Percentiles rank a stretch among this genome's conserved stretches.
Evolutionary conservation across 2,797 vertebrate species (phyloP).

Genomic region (Galaxias olidus): DNA sequence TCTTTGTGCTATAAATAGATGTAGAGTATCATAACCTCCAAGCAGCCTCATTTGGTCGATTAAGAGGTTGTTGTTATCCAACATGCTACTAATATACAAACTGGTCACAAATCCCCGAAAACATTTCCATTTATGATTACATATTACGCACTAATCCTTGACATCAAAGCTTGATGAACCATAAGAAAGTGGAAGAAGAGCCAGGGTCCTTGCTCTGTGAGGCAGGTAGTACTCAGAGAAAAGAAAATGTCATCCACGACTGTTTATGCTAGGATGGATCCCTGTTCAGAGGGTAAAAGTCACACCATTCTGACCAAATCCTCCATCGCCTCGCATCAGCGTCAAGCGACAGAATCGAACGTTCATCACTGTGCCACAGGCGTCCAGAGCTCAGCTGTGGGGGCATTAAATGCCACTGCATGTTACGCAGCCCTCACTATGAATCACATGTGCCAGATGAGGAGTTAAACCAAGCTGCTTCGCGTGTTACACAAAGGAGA

Average conservation of each 20-base stretch:
- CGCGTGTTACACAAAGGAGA: constrained; percentile 48
- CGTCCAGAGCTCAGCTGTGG: constrained; percentile 62
- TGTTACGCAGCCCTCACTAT: constrained; percentile 61
- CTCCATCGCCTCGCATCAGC: constrained; percentile 71
- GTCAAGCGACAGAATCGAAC: constrained; percentile 63
- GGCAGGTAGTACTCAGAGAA: constrained; percentile 30
- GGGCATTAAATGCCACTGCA: constrained; percentile 76
- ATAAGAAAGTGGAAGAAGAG: constrained; percentile 3
- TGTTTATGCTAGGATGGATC: constrained; percentile 35
- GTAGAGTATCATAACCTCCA: too few relatives aligned
- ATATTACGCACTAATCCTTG: too few relatives aligned
- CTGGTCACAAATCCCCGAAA: too few relatives aligned
- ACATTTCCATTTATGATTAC: too few relatives aligned
- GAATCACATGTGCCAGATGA: constrained; percentile 67
- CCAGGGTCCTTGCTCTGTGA: constrained; percentile 15
- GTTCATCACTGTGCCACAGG: constrained; percentile 64
- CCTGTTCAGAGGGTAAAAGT: constrained; percentile 52
- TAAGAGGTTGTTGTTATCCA: too few relatives aligned
- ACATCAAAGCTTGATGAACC: neutral
- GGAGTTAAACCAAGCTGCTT: constrained; percentile 65
- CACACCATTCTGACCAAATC: constrained; percentile 65
- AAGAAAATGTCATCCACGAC: constrained; percentile 32
- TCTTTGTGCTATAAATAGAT: too few relatives aligned
- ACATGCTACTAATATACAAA: too few relatives aligned
- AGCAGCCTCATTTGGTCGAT: too few relatives aligned